A percentile compares a stretch with the other conserved stretches of the same genome.
Evolutionary conservation across 2,797 vertebrate species (phyloP).

Genomic region (Poliocrania exsul): DNA sequence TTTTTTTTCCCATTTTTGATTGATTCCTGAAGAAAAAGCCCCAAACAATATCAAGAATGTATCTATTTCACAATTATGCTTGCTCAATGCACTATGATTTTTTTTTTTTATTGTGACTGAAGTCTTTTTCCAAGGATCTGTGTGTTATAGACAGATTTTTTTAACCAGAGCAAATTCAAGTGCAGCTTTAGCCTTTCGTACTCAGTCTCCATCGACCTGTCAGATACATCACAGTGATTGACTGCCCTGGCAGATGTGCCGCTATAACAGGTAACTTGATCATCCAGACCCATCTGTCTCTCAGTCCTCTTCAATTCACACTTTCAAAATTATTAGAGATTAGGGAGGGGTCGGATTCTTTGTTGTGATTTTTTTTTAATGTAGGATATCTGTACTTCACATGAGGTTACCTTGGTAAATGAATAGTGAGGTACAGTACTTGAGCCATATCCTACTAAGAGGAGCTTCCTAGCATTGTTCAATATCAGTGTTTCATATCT

Average conservation of each 20-base stretch:
- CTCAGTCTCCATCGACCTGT: slow-evolving; percentile 87
- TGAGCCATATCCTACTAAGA: slow-evolving; percentile 35
- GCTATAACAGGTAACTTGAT: slow-evolving; percentile 94
- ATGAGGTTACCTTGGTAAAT: slow-evolving; percentile 67
- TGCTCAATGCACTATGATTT: slow-evolving; percentile 59
- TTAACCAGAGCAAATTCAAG: slow-evolving; percentile 81
- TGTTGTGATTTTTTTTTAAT: slow-evolving; percentile 71
- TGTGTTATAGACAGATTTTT: slow-evolving; percentile 68
- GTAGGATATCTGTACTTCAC: slow-evolving; percentile 71
- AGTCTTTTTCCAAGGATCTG: slow-evolving; percentile 69
- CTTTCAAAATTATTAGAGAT: slow-evolving; percentile 87
- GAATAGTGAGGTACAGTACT: slow-evolving; percentile 36
- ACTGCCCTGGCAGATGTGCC: slow-evolving; percentile 92
- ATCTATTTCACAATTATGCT: slow-evolving; percentile 58
- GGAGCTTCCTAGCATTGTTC: slow-evolving; percentile 16
- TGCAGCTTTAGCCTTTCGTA: slow-evolving; percentile 81
- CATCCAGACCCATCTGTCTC: slow-evolving; percentile 92
- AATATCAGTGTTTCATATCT: slow-evolving; percentile 57
- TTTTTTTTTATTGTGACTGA: slow-evolving; percentile 58
- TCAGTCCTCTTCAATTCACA: slow-evolving; percentile 92
- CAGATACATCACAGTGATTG: slow-evolving; percentile 90
- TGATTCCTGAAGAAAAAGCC: slow-evolving; percentile 50
- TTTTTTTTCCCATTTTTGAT: slow-evolving; percentile 34
- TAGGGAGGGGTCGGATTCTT: slow-evolving; percentile 79
- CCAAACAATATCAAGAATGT: slow-evolving; percentile 61